Percentiles rank a stretch among this genome's conserved stretches.
Conservation (phyloP, 2,888 invertebrate species). For the Lobophora halterata region DNA sequence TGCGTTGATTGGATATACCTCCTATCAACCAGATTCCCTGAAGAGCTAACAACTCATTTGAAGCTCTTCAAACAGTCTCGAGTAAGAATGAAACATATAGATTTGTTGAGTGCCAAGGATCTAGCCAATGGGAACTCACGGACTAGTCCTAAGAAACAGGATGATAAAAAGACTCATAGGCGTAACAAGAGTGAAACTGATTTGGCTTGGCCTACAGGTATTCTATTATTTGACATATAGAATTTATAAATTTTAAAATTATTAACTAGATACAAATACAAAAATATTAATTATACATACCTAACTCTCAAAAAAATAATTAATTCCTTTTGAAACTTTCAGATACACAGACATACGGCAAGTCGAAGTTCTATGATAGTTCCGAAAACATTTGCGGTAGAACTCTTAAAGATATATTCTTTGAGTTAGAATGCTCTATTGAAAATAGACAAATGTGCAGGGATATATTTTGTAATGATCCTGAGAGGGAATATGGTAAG, state of each 20-base stretch:
- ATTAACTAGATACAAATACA: too few species aligned
- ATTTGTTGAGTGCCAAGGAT: constrained; percentile 68
- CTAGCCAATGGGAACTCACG: constrained; percentile 60
- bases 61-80: constrained; percentile 91
- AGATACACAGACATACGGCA: constrained; percentile 72
- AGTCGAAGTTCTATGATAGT: constrained; percentile 83
- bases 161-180: constrained; percentile 81
- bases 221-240: not conserved
- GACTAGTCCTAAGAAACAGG: constrained; percentile 65
- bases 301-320: too few species aligned
- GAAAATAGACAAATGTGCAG: constrained; percentile 89
- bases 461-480: constrained; percentile 88
- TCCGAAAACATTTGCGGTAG: constrained; percentile 63
- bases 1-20: constrained; percentile 95
- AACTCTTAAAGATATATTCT: constrained; percentile 85
- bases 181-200: constrained; percentile 89
- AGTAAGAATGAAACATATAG: constrained; percentile 71
- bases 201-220: constrained; percentile 83
- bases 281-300: too few species aligned
- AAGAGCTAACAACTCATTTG: constrained; percentile 94
- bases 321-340: constrained; percentile 36
- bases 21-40: constrained; percentile 91
- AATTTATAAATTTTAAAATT: too few species aligned
- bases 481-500: constrained; percentile 82
- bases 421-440: constrained; percentile 93